Conservation (phyloP, 2,888 invertebrate species). For the Tuta absoluta region DNA sequence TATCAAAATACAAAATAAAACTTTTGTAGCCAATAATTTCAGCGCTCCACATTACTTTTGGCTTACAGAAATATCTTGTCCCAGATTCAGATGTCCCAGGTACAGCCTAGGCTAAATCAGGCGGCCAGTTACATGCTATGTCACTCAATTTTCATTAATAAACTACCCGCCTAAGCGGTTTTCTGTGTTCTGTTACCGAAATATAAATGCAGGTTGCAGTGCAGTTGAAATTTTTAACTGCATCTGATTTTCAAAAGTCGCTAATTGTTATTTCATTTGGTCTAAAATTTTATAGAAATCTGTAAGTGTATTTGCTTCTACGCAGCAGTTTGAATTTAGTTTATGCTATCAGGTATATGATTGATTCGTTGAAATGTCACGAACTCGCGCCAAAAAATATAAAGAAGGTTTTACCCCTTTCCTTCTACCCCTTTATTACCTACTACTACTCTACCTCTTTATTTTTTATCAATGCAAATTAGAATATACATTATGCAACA, state of each 20-base stretch:
- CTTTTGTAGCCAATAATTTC: not conserved
- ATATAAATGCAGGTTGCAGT: slow-evolving; percentile 48
- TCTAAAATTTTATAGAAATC: not conserved
- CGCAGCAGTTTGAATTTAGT: too few relatives aligned
- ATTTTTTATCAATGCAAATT: too few relatives aligned
- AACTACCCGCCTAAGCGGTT: slow-evolving; percentile 75
- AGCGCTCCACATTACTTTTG: slow-evolving; percentile 15
- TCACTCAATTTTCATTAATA: slow-evolving; percentile 80
- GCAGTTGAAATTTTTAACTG: slow-evolving; percentile 16
- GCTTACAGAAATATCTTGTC: slow-evolving; percentile 63
- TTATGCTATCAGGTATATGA: too few relatives aligned
- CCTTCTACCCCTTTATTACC: too few relatives aligned
- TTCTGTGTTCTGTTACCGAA: slow-evolving; percentile 71
- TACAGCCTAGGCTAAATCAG: slow-evolving; percentile 66
- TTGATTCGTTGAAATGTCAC: too few relatives aligned
- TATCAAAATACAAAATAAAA: not conserved
- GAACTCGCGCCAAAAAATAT: too few relatives aligned
- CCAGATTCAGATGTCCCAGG: slow-evolving; percentile 56
- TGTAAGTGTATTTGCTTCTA: too few relatives aligned
- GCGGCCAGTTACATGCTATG: slow-evolving; percentile 62
- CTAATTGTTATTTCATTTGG: slow-evolving; percentile 15
- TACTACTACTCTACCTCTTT: too few relatives aligned
- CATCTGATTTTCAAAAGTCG: slow-evolving; percentile 1
- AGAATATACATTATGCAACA: not conserved
- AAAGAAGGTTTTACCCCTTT: too few relatives aligned